Conservation (phyloP, 35 echinoderm and acorn worm genomes). For the Holothuria glaberrima region DNA sequence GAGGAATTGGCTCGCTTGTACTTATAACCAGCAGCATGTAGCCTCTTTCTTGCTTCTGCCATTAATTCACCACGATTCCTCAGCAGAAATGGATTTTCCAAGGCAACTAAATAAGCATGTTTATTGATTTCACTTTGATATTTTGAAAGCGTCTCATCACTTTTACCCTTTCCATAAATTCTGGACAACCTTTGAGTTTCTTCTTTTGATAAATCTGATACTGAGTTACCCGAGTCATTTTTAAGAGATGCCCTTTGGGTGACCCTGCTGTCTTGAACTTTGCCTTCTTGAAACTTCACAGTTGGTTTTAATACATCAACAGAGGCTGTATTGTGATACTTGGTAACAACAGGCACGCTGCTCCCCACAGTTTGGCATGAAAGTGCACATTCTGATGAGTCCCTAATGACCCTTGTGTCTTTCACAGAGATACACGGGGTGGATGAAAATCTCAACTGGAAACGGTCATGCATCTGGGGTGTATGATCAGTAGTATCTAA, state of each 20-base stretch:
- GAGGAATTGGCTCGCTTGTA: slow-evolving; percentile 5
- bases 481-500: background rate
- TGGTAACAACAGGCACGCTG: background rate
- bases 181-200: background rate
- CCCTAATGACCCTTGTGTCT: background rate
- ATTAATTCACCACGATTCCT: background rate
- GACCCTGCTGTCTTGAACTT: no score
- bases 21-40: background rate
- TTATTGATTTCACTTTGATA: background rate
- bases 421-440: background rate
- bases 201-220: background rate
- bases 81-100: background rate
- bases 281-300: background rate
- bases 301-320: background rate
- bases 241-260: no score
- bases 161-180: slow-evolving; percentile 19
- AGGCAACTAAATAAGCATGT: background rate
- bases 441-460: background rate
- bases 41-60: slow-evolving; percentile 1
- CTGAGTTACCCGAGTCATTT: no score
- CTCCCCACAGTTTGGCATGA: background rate
- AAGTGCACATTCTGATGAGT: background rate
- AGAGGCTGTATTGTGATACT: background rate
- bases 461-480: slow-evolving; percentile 9
- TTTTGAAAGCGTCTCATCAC: background rate